Evolutionary conservation across 2,113 vertebrate genomes (phyloP).

Genomic region (Colinus virginianus): DNA sequence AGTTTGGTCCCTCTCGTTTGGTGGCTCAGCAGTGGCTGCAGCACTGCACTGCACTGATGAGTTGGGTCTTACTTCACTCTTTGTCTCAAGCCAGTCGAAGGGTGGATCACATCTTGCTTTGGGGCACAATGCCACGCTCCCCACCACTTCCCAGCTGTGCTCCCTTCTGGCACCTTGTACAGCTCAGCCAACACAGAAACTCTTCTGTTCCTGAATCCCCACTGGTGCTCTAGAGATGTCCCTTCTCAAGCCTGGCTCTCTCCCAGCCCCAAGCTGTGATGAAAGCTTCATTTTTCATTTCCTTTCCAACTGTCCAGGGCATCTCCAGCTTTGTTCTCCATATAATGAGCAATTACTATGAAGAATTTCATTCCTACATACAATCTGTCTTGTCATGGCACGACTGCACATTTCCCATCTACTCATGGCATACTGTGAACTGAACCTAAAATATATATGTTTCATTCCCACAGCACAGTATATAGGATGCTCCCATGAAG

Average conservation of each 20-base stretch:
- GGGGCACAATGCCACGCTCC: not conserved
- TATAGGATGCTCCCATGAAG: not conserved
- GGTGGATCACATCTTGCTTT: fast-evolving
- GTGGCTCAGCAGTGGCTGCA: fast-evolving
- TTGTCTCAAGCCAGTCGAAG: not conserved
- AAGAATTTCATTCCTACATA: not conserved
- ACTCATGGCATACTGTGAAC: not conserved
- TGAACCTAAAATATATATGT: fast-evolving
- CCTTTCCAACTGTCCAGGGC: not conserved
- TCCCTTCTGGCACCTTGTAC: not conserved
- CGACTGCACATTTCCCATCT: not conserved
- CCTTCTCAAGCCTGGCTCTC: not conserved
- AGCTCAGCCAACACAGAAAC: not conserved
- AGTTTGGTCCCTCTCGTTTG: not conserved
- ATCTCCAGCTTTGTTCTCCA: not conserved
- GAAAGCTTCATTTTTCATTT: not conserved
- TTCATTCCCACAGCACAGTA: not conserved
- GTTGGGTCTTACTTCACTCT: not conserved
- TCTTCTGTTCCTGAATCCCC: not conserved
- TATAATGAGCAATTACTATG: not conserved
- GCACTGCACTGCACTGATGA: not conserved
- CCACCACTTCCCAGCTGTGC: fast-evolving
- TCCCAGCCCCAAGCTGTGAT: not conserved
- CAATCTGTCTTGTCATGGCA: not conserved
- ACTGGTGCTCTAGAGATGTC: not conserved